These are phyloP conservation scores for Lochmaea capreae DNA, from an alignment of 2,888 invertebrate genomes.

Conservation along the genomic window DNA sequence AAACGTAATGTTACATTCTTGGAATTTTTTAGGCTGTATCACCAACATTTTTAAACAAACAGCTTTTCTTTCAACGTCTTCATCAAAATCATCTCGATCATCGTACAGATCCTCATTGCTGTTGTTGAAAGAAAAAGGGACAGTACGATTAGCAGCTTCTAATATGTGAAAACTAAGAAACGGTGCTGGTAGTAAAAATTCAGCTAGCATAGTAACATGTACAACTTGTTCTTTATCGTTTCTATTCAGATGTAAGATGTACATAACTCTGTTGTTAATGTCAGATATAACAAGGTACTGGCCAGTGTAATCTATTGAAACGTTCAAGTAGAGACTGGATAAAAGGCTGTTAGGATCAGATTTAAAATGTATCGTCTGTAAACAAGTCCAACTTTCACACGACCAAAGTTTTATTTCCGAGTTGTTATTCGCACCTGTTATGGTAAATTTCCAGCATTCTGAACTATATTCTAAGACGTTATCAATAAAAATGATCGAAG, in stretches of 20 bases:
- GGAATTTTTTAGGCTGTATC: constrained; percentile 89
- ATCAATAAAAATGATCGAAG: constrained; percentile 93
- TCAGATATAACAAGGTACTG: constrained; percentile 90
- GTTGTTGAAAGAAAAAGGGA: constrained; percentile 63
- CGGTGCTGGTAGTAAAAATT: constrained; percentile 88
- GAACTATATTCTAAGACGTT: constrained; percentile 82
- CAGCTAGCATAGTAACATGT: constrained; percentile 80
- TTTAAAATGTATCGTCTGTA: constrained; percentile 85
- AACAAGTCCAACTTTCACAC: constrained; percentile 93
- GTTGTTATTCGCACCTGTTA: constrained; percentile 92
- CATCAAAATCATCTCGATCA: constrained; percentile 70
- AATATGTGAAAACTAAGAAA: constrained; percentile 90
- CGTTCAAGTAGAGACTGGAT: constrained; percentile 73
- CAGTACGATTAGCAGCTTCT: constrained; percentile 74
- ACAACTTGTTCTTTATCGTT: constrained; percentile 73
- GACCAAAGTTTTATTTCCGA: constrained; percentile 94
- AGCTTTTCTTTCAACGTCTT: constrained; percentile 67
- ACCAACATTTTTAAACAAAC: constrained; percentile 76
- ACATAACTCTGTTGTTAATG: constrained; percentile 77
- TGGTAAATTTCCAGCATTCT: constrained; percentile 95
- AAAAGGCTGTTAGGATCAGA: constrained; percentile 65
- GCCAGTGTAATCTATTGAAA: constrained; percentile 86
- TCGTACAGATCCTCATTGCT: constrained; percentile 70
- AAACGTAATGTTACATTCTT: constrained; percentile 70
- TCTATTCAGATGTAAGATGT: constrained; percentile 80